These are phyloP conservation scores for Leptopterna dolabrata DNA, from an alignment of 2,888 invertebrate species.

Conservation along the genomic window DNA sequence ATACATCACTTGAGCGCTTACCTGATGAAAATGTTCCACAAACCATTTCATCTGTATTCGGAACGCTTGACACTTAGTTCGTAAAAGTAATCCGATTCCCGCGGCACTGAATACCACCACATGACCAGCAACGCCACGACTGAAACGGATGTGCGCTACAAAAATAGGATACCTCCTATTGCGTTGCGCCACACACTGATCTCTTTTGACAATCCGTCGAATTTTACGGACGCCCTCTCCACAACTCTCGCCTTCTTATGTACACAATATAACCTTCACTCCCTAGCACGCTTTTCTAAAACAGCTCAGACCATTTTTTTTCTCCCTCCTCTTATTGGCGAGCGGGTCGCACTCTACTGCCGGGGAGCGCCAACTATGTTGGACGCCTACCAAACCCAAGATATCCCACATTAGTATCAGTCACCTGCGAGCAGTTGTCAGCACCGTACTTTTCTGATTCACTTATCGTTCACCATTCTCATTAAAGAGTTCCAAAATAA, in stretches of 20 bases:
- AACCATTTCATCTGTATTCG: neutral
- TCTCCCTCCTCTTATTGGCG: neutral
- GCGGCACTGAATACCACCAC: neutral
- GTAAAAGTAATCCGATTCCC: neutral
- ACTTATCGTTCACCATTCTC: no score
- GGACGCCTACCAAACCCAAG: neutral
- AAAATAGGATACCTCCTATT: neutral
- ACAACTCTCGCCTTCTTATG: neutral
- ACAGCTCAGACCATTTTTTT: neutral
- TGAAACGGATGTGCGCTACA: neutral
- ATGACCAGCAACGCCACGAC: neutral
- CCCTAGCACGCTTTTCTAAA: neutral
- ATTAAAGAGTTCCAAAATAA: no score
- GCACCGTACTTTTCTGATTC: no score
- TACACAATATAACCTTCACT: slow-evolving; percentile 3
- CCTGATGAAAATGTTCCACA: slow-evolving; percentile 2
- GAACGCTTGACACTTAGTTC: neutral
- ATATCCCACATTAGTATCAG: neutral
- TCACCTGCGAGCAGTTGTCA: neutral
- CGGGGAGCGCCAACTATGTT: neutral
- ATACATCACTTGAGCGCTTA: neutral
- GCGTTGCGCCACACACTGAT: slow-evolving; percentile 1
- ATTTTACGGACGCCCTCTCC: neutral
- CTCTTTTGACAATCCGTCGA: neutral
- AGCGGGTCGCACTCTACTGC: neutral